Base-by-base conservation (phyloP, 2,888 invertebrate species). In the Erebia aethiops region DNA sequence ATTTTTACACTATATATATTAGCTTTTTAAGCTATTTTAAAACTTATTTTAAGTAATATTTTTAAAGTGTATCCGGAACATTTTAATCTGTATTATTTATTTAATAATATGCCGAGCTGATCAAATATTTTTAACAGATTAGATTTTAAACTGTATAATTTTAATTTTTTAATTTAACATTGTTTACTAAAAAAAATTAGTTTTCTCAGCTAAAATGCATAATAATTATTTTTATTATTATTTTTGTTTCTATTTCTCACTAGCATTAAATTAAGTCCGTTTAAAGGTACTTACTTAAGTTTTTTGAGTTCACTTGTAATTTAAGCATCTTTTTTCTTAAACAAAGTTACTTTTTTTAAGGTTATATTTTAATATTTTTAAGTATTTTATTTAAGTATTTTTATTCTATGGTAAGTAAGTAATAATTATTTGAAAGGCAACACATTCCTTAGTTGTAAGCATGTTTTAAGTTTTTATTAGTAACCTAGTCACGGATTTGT, bases 401-500 rank as follows among this genome's bases (percentile, higher is more conserved):
- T 46, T 13, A 7, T 7, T 35, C 7, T 7, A 35, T 35, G 35
- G 7, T 7, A 46, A 46, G 46, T 46, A 43, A 1, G 11, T 71
- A n/a, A 21, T 49, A 71, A 72, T 60, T 69, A 65, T 26, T 67
- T 49, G 67, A 58, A 71, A 74, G 77, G 65, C 77, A 80, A 82
- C 82, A 82, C 82, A 84, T 84, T 84, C 84, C 80, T 77, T 77
- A 78, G 70, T 66, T 75, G 62, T 72, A 75, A 71, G 74, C 61
- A 13, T 58, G 35, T 61, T 61, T 61, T 61, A 62, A 62, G 62
- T 62, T 77, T 79, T 81, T 79, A 74, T 78, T 79, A 78, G 79
- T 83, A 82, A 80, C 82, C 86, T 86, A 91, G 91, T 91, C 91
- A 90, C 86, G 80, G 80, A 77, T 81, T 81, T 84, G 49, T 85